Percentiles rank a stretch among this genome's conserved stretches.
Evolutionary conservation across 2,888 invertebrate genomes (phyloP).

Genomic region (Tetheella fluctuosa): DNA sequence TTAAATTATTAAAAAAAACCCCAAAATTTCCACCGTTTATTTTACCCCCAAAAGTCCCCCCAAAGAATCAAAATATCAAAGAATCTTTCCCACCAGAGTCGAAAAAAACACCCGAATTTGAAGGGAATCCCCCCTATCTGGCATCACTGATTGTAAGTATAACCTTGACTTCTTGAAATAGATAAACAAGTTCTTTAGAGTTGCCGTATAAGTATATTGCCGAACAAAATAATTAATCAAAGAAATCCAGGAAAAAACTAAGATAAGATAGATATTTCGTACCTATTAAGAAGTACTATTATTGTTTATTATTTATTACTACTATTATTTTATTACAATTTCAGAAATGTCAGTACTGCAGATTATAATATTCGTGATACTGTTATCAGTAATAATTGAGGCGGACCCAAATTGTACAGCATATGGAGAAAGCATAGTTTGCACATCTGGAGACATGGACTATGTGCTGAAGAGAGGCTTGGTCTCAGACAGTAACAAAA

Average conservation of each 20-base stretch:
- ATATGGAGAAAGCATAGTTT: constrained; percentile 29
- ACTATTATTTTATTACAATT: not conserved
- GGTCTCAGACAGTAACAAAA: constrained; percentile 46
- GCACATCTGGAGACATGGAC: constrained; percentile 35
- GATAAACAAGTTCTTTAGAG: not conserved
- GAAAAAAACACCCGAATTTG: too few relatives aligned
- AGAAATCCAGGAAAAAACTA: not conserved
- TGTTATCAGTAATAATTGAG: constrained; percentile 15
- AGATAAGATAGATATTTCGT: not conserved
- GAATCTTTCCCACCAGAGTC: too few relatives aligned
- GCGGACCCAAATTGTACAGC: constrained; percentile 38
- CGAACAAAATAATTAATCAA: not conserved
- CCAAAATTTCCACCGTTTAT: too few relatives aligned
- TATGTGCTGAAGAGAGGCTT: constrained; percentile 46
- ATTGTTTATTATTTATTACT: too few relatives aligned
- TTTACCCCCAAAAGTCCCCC: too few relatives aligned
- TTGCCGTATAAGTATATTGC: not conserved
- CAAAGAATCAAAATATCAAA: too few relatives aligned
- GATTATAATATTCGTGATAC: constrained; percentile 15
- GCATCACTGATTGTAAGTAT: too few relatives aligned
- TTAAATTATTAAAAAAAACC: too few relatives aligned
- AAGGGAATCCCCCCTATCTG: too few relatives aligned
- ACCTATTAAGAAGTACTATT: too few relatives aligned
- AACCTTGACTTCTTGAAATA: too few relatives aligned
- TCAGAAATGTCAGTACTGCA: constrained; percentile 13